Base-by-base conservation (phyloP, 2,888 invertebrate genomes). In the Synergus laeviventris region DNA sequence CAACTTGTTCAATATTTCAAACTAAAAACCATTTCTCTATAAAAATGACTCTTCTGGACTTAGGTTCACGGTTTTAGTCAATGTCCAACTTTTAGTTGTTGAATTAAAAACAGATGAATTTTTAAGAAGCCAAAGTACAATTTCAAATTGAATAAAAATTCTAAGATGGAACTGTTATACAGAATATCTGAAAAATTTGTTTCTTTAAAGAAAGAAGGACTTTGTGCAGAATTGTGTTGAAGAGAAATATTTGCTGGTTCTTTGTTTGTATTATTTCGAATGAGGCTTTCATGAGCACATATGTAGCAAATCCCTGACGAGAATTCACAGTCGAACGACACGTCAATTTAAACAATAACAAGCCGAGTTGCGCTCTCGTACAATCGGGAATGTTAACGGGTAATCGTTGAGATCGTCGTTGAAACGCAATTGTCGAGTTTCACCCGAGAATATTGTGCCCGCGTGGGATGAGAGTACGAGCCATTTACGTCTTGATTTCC, bases 401-500 rank as follows among this genome's bases (percentile, higher is more conserved):
- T 54, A 73, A 73, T 73, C 73, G 73, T 38, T 14, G 54, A 56
- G 24, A 73, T 73, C 31, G 21, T 49, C 49, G 31, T 73, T 73
- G 73, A 73, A 73, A 60, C 12, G 74, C 38, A 59, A 74, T 45
- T 62, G 62, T 62, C 62, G 38, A 62, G 62, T 24, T 60, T 39
- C 24, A 14, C 16, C 56, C 73, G 21, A 76, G 74, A 70, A 74
- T n/a, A n/a, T 59, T 49, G 75, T 18, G 38, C 60, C 73, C 45
- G 76, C 54, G 38, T 16, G 75, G 77, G 59, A 24, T 49, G 36
- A 66, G 74, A 76, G 74, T 73, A 76, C 70, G 73, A 78, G 80
- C 78, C 75, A 82, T 82, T 82, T 82, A 81, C 54, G 78, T 64
- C 49, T n/a, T 36, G 14, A 45, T 31, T 76, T 76, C 76, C 79